Evolutionary conservation across 2,797 vertebrate species (phyloP), one percentile per base, ranked within the genome.

Genomic region (Cryptoblepharus egeriae): DNA sequence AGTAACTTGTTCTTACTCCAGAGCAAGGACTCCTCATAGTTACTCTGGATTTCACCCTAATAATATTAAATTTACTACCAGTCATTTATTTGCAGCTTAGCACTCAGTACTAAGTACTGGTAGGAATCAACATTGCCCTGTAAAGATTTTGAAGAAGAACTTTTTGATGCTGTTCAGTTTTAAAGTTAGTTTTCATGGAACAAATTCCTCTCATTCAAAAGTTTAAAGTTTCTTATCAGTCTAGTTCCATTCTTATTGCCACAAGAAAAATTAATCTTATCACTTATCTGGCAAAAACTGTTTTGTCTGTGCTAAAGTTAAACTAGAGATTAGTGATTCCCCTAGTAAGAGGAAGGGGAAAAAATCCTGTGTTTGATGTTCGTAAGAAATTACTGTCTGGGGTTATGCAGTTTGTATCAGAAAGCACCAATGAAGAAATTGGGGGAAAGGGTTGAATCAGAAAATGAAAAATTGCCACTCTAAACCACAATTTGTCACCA

Each of bases 401-500:
- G 78, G 68, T 73, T 75, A n/a, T 0, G 7, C 26, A 42, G 26
- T 30, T 74, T 55, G 10, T 74, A 1, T 67, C 75, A 68, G 52
- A 88, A 11, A 81, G 85, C 88, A 42, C 32, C 49, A 75, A 65
- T 37, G 77, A 83, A 83, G 77, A 58, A 89, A 89, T 69, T 60
- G n/a, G 71, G 39, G 88, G 67, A 64, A 80, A 6, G 39, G 81
- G 32, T 72, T 75, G 67, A 80, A 85, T 78, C 73, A 82, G 77
- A 84, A 93, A 85, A 83, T 90, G 86, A 89, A 92, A 92, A 93
- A 92, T 87, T 83, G 75, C 76, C 30, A 61, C 63, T 81, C 73
- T 71, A 55, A 90, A 60, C 77, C 81, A 92, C 75, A 87, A 90
- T 93, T 94, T 93, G 85, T 95, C 80, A 92, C 88, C 64, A 88